Conservation (phyloP, 2,888 invertebrate genomes). For the Gryllus longicercus region DNA sequence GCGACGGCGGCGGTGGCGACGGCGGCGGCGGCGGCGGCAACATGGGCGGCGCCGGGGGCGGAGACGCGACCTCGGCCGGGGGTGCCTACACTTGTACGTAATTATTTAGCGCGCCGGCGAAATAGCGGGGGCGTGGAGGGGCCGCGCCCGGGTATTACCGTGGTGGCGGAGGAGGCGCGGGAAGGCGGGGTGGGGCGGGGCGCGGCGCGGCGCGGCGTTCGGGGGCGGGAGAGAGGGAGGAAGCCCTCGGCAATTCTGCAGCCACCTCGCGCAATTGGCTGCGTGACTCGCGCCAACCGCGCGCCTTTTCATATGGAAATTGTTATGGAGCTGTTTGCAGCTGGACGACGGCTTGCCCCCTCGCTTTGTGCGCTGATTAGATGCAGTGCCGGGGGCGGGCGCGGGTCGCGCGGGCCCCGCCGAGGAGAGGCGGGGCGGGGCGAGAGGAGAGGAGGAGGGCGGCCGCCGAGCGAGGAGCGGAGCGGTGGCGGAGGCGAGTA, state of each 20-base stretch:
- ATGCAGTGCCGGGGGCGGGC: conserved; percentile 25
- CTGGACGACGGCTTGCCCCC: conserved; percentile 27
- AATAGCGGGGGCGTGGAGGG: background rate
- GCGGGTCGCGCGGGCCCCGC: too few species aligned
- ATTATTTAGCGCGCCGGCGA: background rate
- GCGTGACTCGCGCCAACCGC: conserved; percentile 23
- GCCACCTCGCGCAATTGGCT: conserved; percentile 26
- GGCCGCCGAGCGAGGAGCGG: too few species aligned
- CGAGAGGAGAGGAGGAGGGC: background rate
- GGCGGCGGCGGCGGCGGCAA: too few species aligned
- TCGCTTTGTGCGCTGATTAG: conserved; percentile 33
- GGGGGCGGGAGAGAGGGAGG: background rate
- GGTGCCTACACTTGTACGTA: background rate
- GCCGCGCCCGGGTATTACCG: background rate
- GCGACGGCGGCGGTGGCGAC: background rate
- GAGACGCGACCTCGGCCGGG: too few species aligned
- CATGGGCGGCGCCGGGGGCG: too few species aligned
- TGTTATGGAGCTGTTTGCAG: conserved; percentile 32
- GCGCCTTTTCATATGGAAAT: conserved; percentile 35
- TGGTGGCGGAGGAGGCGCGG: background rate
- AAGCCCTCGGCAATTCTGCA: conserved; percentile 2
- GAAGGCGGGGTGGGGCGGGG: background rate
- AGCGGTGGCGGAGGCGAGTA: too few species aligned
- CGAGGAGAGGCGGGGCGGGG: background rate
- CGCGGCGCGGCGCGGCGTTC: background rate